Conservation (phyloP, 1,140 invertebrate species). For the Listronotus oregonensis region DNA sequence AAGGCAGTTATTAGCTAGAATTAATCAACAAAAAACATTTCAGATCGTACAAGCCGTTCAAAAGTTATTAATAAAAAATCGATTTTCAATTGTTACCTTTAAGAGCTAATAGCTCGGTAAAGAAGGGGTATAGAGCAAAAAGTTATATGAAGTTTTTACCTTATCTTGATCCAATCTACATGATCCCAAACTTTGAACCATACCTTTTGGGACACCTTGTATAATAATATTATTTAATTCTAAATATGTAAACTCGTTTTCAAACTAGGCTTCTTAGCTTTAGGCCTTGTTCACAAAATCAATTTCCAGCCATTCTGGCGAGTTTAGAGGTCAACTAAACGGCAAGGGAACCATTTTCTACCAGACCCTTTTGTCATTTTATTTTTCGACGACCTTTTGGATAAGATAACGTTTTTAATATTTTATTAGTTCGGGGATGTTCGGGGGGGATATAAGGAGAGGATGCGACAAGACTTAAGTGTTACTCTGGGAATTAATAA, state of each 20-base stretch:
- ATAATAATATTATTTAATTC: too few species aligned
- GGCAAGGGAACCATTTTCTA: slow-evolving; percentile 23
- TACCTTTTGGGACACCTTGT: too few species aligned
- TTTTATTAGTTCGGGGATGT: slow-evolving; percentile 28
- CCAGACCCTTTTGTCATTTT: slow-evolving; percentile 34
- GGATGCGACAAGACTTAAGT: slow-evolving; percentile 34
- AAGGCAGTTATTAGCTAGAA: too few species aligned
- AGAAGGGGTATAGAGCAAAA: too few species aligned
- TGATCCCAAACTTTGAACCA: too few species aligned
- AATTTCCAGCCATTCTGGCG: slow-evolving; percentile 26
- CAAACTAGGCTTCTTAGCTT: slow-evolving; percentile 9
- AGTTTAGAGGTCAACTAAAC: slow-evolving; percentile 27
- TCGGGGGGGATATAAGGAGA: slow-evolving; percentile 13
- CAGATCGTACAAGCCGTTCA: too few species aligned
- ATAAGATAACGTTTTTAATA: slow-evolving; percentile 35
- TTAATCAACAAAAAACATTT: too few species aligned
- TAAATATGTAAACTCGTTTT: background rate
- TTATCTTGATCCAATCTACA: too few species aligned
- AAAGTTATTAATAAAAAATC: too few species aligned
- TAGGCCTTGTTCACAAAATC: slow-evolving; percentile 29
- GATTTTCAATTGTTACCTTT: too few species aligned
- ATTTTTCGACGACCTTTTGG: slow-evolving; percentile 30
- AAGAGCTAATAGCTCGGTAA: too few species aligned
- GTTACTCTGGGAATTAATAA: slow-evolving; percentile 34
- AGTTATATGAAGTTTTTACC: too few species aligned